phyloP scores from a whole-genome alignment of 2,113 vertebrate species.

The Gallinago media region DNA sequence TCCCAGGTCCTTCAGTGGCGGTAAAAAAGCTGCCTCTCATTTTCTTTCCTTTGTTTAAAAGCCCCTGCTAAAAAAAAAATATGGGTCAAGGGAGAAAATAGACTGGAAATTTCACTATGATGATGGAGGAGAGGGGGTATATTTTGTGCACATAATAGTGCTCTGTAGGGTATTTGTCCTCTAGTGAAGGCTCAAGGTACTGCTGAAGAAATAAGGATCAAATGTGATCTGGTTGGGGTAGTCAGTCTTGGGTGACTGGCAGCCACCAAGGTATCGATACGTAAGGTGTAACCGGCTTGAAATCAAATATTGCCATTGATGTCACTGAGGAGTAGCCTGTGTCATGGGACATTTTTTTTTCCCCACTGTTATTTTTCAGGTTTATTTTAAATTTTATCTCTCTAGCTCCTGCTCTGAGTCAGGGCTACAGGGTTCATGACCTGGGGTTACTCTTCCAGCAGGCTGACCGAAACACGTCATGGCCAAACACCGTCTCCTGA shows the following conservation, averaged over 20 bases:
- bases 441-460: background rate
- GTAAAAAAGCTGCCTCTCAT: slow-evolving; percentile 27
- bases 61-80: background rate
- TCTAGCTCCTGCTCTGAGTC: background rate
- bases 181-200: background rate
- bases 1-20: background rate
- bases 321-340: background rate
- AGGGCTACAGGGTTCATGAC: background rate
- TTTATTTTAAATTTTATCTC: background rate
- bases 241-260: background rate
- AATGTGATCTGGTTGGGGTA: background rate
- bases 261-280: background rate
- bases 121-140: background rate
- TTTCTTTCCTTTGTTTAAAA: background rate
- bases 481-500: background rate
- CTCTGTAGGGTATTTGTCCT: background rate
- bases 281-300: background rate
- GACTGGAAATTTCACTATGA: background rate
- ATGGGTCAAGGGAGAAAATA: background rate
- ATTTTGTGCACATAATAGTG: background rate
- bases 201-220: background rate
- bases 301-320: background rate
- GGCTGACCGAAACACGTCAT: background rate
- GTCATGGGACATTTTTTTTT: background rate
- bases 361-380: background rate